Evolutionary conservation across 2,797 vertebrate genomes (phyloP).

Genomic region (Chelmon rostratus): DNA sequence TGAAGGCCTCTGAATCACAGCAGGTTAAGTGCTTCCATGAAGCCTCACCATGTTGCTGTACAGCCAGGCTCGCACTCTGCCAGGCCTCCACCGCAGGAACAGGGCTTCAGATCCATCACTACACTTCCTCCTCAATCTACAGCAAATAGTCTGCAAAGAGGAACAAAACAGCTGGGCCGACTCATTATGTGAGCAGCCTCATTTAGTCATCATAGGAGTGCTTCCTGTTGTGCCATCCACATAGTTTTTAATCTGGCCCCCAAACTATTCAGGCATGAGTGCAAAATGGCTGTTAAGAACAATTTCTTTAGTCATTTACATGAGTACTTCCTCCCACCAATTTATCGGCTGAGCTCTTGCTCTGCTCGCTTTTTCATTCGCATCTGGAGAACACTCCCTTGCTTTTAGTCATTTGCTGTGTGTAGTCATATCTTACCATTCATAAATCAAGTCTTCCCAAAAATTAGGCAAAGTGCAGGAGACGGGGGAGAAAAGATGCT

Average conservation of each 20-base stretch:
- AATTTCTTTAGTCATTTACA: slow-evolving; percentile 87
- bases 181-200: slow-evolving; percentile 80
- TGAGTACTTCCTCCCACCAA: slow-evolving; percentile 85
- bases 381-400: slow-evolving; percentile 84
- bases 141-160: slow-evolving; percentile 58
- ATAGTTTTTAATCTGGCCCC: slow-evolving; percentile 76
- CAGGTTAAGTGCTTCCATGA: slow-evolving; percentile 86
- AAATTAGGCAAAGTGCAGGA: slow-evolving; percentile 33
- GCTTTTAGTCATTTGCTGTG: slow-evolving; percentile 45
- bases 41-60: slow-evolving; percentile 69
- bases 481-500: slow-evolving; percentile 25
- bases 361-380: slow-evolving; percentile 57
- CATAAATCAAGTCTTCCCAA: slow-evolving; percentile 70
- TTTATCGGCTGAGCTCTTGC: slow-evolving; percentile 77
- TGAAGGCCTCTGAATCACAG: slow-evolving; percentile 72
- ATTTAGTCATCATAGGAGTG: slow-evolving; percentile 85
- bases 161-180: slow-evolving; percentile 67
- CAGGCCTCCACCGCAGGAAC: slow-evolving; percentile 63
- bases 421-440: slow-evolving; percentile 64
- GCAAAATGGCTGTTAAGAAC: slow-evolving; percentile 82
- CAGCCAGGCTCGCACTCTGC: slow-evolving; percentile 57
- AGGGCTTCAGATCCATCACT: slow-evolving; percentile 74
- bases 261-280: slow-evolving; percentile 76
- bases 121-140: slow-evolving; percentile 80
- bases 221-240: slow-evolving; percentile 84